Conservation (phyloP, 2,888 invertebrate species). For the Cantharis lateralis region DNA sequence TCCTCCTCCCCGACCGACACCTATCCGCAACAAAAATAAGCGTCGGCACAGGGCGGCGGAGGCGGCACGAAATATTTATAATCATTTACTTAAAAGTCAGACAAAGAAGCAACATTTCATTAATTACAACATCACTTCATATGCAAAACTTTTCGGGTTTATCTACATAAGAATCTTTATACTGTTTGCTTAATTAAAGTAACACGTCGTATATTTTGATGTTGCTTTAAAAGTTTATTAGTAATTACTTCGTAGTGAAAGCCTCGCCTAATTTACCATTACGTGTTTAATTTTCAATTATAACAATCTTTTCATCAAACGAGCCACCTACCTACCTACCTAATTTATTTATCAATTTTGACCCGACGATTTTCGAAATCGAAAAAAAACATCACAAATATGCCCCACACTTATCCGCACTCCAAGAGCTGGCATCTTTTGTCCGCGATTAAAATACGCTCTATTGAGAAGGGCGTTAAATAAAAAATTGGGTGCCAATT, state of each 20-base stretch:
- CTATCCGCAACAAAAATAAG: background rate
- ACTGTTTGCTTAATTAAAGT: background rate
- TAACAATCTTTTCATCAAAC: background rate
- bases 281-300: background rate
- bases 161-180: background rate
- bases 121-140: background rate
- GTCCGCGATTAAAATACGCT: background rate
- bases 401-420: too few species aligned
- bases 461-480: background rate
- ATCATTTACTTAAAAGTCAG: background rate
- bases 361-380: background rate
- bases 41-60: too few species aligned
- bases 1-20: background rate
- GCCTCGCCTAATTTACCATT: background rate
- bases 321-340: background rate
- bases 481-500: background rate
- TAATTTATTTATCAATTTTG: background rate
- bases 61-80: background rate
- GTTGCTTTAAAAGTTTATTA: background rate
- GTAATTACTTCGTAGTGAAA: background rate
- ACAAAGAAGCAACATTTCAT: background rate
- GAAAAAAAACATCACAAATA: too few species aligned
- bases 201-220: background rate
- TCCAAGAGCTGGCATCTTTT: background rate
- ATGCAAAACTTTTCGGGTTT: background rate